phyloP scores from a whole-genome alignment of 2,797 vertebrate genomes.

The Moxostoma hubbsi region DNA sequence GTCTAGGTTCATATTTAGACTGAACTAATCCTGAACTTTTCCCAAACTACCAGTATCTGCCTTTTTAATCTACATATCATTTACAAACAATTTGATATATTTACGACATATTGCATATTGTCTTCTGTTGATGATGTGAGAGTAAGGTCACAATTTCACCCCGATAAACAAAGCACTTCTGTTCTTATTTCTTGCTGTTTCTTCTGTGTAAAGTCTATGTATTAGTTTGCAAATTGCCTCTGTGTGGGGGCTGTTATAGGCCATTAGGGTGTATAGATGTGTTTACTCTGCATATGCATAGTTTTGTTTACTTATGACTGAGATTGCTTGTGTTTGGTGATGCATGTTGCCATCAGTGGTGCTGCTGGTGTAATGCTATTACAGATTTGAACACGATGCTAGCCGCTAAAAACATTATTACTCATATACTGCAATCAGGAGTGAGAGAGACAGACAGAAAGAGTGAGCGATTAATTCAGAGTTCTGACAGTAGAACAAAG shows the following conservation, averaged over 20 bases:
- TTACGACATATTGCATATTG: conserved; percentile 22
- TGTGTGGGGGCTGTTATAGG: conserved; percentile 48
- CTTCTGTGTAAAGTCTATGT: conserved; percentile 30
- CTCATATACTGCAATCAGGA: conserved; percentile 45
- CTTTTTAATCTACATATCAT: neutral
- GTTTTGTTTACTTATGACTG: conserved; percentile 50
- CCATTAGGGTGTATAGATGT: conserved; percentile 50
- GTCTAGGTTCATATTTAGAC: neutral
- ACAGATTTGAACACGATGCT: conserved; percentile 48
- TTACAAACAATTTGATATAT: conserved; percentile 8
- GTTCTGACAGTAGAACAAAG: conserved; percentile 35
- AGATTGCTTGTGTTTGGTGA: conserved; percentile 47
- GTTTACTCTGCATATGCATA: conserved; percentile 47
- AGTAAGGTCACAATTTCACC: conserved; percentile 23
- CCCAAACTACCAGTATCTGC: neutral
- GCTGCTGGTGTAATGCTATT: conserved; percentile 49
- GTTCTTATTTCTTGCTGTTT: conserved; percentile 29
- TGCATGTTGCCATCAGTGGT: conserved; percentile 49
- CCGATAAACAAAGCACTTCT: conserved; percentile 27
- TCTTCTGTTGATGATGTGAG: conserved; percentile 13
- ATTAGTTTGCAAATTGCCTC: conserved; percentile 49
- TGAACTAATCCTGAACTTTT: neutral
- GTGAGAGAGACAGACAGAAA: conserved; percentile 45
- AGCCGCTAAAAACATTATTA: conserved; percentile 48
- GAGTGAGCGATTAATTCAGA: conserved; percentile 44